phyloP scores from a whole-genome alignment of 2,888 invertebrate species.

The Nomada fabriciana region DNA sequence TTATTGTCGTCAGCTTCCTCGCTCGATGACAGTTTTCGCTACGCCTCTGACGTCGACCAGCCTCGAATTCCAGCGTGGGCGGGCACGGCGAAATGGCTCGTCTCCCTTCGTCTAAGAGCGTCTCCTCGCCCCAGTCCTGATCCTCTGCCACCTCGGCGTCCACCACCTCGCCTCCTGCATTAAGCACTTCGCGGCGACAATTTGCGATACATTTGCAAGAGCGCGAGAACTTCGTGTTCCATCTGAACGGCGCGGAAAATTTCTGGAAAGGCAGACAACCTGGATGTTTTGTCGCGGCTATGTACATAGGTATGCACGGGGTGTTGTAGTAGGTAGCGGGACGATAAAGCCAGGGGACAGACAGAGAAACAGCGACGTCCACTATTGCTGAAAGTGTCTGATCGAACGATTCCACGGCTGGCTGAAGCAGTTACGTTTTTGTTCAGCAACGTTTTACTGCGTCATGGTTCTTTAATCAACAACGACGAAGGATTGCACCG shows the following conservation, averaged over 20 bases:
- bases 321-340: not conserved
- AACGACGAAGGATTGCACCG: constrained; percentile 18
- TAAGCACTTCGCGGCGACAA: constrained; percentile 83
- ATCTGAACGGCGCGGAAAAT: constrained; percentile 67
- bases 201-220: constrained; percentile 83
- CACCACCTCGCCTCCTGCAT: constrained; percentile 77
- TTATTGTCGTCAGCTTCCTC: constrained; percentile 59
- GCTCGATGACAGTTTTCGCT: constrained; percentile 71
- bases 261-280: constrained; percentile 57
- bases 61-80: constrained; percentile 75
- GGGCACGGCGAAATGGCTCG: constrained; percentile 80
- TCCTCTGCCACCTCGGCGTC: constrained; percentile 60
- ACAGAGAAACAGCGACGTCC: not conserved
- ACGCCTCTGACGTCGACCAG: constrained; percentile 73
- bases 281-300: not conserved
- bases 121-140: constrained; percentile 65
- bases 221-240: constrained; percentile 66
- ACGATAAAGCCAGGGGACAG: not conserved
- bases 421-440: constrained; percentile 42
- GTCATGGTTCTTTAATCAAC: constrained; percentile 53
- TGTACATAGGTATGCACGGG: not conserved
- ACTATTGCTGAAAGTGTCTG: constrained; percentile 33
- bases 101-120: constrained; percentile 77
- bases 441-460: constrained; percentile 27
- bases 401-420: constrained; percentile 53